Evolutionary conservation across 2,888 invertebrate genomes (phyloP).

Genomic region (Chymomyza caudatula): DNA sequence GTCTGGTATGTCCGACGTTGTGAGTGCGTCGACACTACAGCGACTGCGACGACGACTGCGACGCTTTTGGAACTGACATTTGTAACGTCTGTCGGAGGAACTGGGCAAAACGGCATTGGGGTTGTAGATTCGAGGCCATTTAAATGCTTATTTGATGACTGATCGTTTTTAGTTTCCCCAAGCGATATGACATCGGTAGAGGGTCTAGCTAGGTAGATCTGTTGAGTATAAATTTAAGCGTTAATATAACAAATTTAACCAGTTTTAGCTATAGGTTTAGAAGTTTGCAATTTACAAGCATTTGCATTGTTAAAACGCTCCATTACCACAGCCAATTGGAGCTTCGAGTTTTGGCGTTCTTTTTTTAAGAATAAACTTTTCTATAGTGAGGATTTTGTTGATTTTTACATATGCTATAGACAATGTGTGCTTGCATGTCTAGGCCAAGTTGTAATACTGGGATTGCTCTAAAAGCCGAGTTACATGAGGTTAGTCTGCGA

Average conservation of each 20-base stretch:
- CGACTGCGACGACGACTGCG: neutral
- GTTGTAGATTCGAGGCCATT: neutral
- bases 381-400: neutral
- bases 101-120: neutral
- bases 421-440: neutral
- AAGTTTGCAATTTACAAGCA: too few species aligned
- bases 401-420: neutral
- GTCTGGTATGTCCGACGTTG: slow-evolving; percentile 20
- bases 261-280: too few species aligned
- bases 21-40: slow-evolving; percentile 67
- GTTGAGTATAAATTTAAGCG: too few species aligned
- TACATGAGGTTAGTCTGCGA: too few species aligned
- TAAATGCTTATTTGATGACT: neutral
- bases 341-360: neutral
- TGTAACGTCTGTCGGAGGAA: neutral
- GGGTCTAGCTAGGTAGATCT: neutral
- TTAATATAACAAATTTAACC: too few species aligned
- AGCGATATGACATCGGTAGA: neutral
- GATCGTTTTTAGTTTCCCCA: neutral
- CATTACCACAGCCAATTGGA: too few species aligned
- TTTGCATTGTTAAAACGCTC: too few species aligned
- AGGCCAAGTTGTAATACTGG: neutral
- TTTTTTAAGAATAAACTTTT: neutral
- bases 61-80: neutral
- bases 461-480: neutral